Evolutionary conservation across 2,888 invertebrate genomes (phyloP), one percentile per base, ranked within the genome.

Genomic region (Prenolepis imparis): DNA sequence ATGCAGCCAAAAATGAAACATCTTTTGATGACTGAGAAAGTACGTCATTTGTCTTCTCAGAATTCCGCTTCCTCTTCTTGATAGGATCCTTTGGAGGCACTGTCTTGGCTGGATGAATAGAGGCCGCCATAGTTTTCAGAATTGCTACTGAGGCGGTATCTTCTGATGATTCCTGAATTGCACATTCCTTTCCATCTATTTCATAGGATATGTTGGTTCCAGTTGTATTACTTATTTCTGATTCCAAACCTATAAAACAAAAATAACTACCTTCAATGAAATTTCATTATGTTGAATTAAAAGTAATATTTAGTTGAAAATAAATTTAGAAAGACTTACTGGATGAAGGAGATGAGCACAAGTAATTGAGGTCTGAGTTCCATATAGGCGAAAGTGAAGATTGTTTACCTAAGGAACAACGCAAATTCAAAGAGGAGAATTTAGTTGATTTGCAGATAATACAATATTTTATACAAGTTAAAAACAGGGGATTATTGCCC

Each of bases 1-100:
- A 64, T 64, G n/a, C 64, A 64, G 64, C 64, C 18, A 64, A 9
- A 64, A 36, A 41, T 64, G 64, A 39, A 41, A 57, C 24, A 61
- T 15, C 15, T 61, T 61, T 24, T 32, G 28, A 32, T 61, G 59
- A 28, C 11, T 61, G 57, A 57, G 57, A 57, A 24, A 24, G 21
- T 39, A 39, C 39, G 2, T 39, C 39, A 39, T 39, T 11, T 39
- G 39, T 36, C 36, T 36, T 36, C 36, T 36, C 5, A 36, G 36
- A 36, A 36, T 36, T 3, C 36, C 5, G 36, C 36, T 36, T 32
- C 28, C 28, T 32, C 28, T 32, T 36, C 36, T 36, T 36, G 36
- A 36, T 5, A 36, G 36, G 36, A 36, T 36, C 36, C 36, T 36
- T 36, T 36, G 36, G 36, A 36, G 36, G 36, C 36, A 36, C 36